Base-by-base conservation (phyloP, 2,888 invertebrate genomes). In the Neoaliturus tenellus region DNA sequence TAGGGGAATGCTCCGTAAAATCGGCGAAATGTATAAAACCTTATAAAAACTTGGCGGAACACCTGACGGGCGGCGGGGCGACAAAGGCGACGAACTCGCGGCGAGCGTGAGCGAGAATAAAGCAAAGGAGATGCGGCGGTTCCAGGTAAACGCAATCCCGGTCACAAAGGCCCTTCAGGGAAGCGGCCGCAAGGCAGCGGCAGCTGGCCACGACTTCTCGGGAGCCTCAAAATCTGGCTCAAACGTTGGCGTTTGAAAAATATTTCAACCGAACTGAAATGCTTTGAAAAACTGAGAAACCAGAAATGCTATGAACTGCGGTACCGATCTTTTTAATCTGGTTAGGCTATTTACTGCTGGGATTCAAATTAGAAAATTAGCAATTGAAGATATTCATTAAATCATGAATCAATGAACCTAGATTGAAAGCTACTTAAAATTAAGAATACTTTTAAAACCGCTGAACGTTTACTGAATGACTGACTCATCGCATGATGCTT, bases 131-230 rank as follows among this genome's bases (percentile, higher is more conserved):
- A 62, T 62, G 62, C 31, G 28, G 31, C 1, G 73, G 73, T 75
- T 75, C 73, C 73, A 75, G 73, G 73, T 75, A 75, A 75, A 69
- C 39, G 69, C 69, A 69, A 69, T 35, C 69, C 31, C 5, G 39
- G 62, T 28, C 14, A 62, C 62, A 62, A 62, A 28, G 31, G 62
- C 12, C 62, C 62, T 62, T 62, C 62, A 62, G 0, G 62, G 62
- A 62, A 62, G 62, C 62, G 12, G 31, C 62, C 28, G 28, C 28
- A 10, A 14, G 28, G 31, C 28, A 28, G 28, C 28, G 10, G 28
- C 28, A 28, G 55, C 14, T 8, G 55, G 55, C 55, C 20, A 4
- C 6, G 31, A 14, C 62, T 62, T 62, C 62, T 62, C 6, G 62
- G 28, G 62, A 62, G 31, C 31, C 17, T 14, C 14, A 14, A 23